Evolutionary conservation across 2,888 invertebrate genomes (phyloP).

Genomic region (Therioaphis trifolii): DNA sequence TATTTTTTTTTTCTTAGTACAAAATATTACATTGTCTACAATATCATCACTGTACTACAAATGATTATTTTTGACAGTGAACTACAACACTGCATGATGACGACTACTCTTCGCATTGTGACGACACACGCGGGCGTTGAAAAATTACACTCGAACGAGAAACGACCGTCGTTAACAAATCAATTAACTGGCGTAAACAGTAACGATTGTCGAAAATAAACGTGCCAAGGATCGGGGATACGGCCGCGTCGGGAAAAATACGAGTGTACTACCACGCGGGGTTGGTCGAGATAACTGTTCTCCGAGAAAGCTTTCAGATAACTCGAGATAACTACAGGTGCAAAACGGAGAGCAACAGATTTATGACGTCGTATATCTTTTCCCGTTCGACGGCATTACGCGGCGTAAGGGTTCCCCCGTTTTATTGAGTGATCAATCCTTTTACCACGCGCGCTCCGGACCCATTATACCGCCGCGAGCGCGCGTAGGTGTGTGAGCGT

Average conservation of each 20-base stretch:
- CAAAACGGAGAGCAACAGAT: constrained; percentile 53
- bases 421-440: constrained; percentile 62
- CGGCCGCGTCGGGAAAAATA: constrained; percentile 2
- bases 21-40: too few species aligned
- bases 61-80: too few species aligned
- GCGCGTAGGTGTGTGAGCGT: neutral
- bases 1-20: too few species aligned
- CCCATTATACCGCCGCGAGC: constrained; percentile 7
- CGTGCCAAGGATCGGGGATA: neutral
- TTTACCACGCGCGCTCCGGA: constrained; percentile 12
- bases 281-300: constrained; percentile 36
- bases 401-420: constrained; percentile 5
- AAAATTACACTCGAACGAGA: too few species aligned
- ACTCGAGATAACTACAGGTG: constrained; percentile 54
- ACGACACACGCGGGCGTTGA: too few species aligned
- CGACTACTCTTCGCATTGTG: too few species aligned
- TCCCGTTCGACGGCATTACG: neutral
- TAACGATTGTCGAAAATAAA: neutral
- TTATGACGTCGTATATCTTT: constrained; percentile 60
- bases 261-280: too few species aligned
- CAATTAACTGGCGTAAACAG: neutral
- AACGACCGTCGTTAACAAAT: too few species aligned
- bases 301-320: constrained; percentile 15
- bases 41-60: too few species aligned
- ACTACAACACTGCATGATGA: too few species aligned